Evolutionary conservation across 1,140 invertebrate genomes (phyloP).

Genomic region (Aethina tumida): DNA sequence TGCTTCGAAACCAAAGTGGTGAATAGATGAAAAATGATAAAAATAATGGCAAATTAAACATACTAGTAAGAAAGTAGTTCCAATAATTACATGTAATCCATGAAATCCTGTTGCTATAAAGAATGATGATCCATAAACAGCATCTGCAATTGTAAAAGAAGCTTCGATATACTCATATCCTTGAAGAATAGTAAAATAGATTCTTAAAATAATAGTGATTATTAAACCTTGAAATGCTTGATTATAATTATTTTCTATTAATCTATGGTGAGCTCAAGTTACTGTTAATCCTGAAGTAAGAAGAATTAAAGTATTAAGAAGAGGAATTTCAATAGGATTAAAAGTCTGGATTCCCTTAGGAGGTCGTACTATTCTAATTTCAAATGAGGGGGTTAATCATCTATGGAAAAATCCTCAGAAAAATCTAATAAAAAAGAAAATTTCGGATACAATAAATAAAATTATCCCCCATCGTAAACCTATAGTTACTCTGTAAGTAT

Average conservation of each 20-base stretch:
- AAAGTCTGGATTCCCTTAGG: constrained; percentile 44
- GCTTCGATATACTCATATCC: too few species aligned
- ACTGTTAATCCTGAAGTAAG: too few species aligned
- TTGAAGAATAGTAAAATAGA: constrained; percentile 38
- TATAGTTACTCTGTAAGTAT: constrained; percentile 35
- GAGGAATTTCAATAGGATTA: constrained; percentile 49
- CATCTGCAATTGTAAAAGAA: too few species aligned
- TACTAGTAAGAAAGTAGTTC: constrained; percentile 48
- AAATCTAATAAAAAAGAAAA: constrained; percentile 51
- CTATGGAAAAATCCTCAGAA: constrained; percentile 56
- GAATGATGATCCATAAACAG: constrained; percentile 61
- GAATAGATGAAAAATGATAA: constrained; percentile 45
- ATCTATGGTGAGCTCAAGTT: constrained; percentile 44
- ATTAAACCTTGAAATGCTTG: constrained; percentile 35
- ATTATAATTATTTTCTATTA: too few species aligned
- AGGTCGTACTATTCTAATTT: constrained; percentile 47
- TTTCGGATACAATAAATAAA: too few species aligned
- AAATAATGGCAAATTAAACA: constrained; percentile 41
- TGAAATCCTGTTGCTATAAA: too few species aligned
- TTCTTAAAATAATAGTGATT: constrained; percentile 41
- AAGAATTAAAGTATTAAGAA: constrained; percentile 52
- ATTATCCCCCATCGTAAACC: constrained; percentile 47
- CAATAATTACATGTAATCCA: constrained; percentile 59
- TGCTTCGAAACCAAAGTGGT: too few species aligned
- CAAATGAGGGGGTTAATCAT: constrained; percentile 44